Conservation (phyloP, 2,888 invertebrate species). For the Rotaria macrura region DNA sequence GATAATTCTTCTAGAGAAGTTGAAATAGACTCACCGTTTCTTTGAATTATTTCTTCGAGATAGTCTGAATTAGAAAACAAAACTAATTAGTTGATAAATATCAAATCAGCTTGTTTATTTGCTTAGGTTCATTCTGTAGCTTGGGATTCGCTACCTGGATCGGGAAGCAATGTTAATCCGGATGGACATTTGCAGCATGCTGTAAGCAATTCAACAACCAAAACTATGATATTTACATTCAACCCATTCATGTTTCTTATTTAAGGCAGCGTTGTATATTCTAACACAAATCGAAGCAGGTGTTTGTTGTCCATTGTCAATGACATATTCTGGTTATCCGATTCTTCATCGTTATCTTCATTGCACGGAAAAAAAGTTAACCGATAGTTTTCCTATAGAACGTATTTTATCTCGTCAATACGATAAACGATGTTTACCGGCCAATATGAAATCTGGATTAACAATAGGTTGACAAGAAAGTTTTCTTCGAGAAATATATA, state of each 20-base stretch:
- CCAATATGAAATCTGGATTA: neutral
- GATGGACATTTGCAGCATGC: slow-evolving; percentile 20
- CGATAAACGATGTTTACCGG: slow-evolving; percentile 11
- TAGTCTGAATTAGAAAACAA: no score
- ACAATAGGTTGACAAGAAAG: neutral
- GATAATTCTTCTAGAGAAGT: no score
- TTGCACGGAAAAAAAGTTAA: neutral
- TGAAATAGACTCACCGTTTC: no score
- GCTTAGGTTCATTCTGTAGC: neutral
- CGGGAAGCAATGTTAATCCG: neutral
- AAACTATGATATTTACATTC: neutral
- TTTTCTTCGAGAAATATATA: neutral
- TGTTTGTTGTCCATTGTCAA: slow-evolving; percentile 12
- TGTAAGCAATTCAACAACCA: neutral
- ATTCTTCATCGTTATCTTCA: slow-evolving; percentile 19
- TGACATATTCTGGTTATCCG: neutral
- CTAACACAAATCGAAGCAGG: neutral
- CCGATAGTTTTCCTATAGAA: neutral
- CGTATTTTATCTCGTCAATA: neutral
- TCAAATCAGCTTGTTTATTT: no score
- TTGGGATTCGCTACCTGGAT: neutral
- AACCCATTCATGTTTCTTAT: neutral
- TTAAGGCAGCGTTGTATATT: neutral
- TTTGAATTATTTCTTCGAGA: no score
- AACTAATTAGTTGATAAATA: no score